These are phyloP conservation scores for Hyaena hyaena DNA, from an alignment of 2,113 vertebrate genomes.

Conservation along the genomic window DNA sequence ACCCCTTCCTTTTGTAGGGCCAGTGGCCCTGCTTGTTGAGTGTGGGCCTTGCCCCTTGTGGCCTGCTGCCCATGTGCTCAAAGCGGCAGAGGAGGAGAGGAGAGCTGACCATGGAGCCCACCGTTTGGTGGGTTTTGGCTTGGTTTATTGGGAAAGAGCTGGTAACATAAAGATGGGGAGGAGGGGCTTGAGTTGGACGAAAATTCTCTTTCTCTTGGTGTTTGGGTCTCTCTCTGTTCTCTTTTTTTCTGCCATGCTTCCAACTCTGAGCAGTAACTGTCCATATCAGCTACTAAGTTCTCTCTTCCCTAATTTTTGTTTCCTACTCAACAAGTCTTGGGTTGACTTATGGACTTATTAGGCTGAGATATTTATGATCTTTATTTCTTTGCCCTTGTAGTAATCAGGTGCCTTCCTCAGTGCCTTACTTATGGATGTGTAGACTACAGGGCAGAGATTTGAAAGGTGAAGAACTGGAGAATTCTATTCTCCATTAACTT, in stretches of 20 bases:
- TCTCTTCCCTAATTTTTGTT: not conserved
- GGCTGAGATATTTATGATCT: not conserved
- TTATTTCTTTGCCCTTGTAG: not conserved
- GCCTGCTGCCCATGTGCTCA: not conserved
- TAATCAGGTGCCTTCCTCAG: not conserved
- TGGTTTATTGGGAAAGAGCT: not conserved
- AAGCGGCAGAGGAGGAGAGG: not conserved
- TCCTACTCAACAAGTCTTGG: not conserved
- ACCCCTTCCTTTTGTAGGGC: not conserved
- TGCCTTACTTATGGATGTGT: not conserved
- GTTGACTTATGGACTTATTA: not conserved
- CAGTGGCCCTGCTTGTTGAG: not conserved
- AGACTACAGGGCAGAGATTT: not conserved
- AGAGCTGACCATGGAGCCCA: not conserved
- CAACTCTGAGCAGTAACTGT: not conserved
- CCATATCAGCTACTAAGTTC: not conserved
- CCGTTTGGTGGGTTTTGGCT: not conserved
- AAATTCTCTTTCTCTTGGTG: not conserved
- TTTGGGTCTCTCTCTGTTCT: not conserved
- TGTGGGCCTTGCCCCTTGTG: constrained; percentile 20
- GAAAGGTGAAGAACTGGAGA: not conserved
- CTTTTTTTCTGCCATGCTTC: not conserved
- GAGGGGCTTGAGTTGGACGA: not conserved
- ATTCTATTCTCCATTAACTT: not conserved
- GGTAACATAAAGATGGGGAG: not conserved